Percentiles rank a stretch among this genome's conserved stretches.
These are phyloP conservation scores for Cenopis cana DNA, from an alignment of 2,888 invertebrate genomes.

Conservation along the genomic window DNA sequence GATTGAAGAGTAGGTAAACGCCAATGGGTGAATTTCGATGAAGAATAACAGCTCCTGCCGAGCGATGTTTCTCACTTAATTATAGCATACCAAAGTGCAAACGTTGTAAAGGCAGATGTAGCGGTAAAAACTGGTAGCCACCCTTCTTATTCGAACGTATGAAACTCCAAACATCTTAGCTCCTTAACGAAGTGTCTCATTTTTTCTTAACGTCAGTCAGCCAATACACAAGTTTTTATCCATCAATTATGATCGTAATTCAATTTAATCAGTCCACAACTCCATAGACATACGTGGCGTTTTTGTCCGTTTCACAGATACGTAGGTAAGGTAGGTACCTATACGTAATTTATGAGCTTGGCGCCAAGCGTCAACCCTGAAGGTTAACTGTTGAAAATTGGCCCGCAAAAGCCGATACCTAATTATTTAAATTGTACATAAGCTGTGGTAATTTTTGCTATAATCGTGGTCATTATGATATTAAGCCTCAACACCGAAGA, in stretches of 20 bases:
- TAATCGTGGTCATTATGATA: slow-evolving; percentile 56
- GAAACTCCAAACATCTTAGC: slow-evolving; percentile 52
- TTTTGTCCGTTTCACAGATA: slow-evolving; percentile 36
- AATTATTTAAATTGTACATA: slow-evolving; percentile 47
- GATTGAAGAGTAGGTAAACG: slow-evolving; percentile 42
- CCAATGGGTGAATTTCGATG: slow-evolving; percentile 52
- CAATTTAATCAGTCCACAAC: slow-evolving; percentile 61
- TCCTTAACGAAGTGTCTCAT: slow-evolving; percentile 59
- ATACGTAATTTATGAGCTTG: slow-evolving; percentile 18
- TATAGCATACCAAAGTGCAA: slow-evolving; percentile 67
- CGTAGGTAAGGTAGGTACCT: too few relatives aligned
- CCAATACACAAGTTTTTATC: slow-evolving; percentile 56
- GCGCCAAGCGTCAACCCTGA: slow-evolving; percentile 21
- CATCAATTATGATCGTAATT: slow-evolving; percentile 56
- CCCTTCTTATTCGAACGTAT: slow-evolving; percentile 65
- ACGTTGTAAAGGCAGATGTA: slow-evolving; percentile 64
- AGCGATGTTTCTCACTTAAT: slow-evolving; percentile 74
- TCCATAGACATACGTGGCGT: slow-evolving; percentile 49
- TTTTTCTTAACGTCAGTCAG: slow-evolving; percentile 56
- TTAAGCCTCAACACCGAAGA: slow-evolving; percentile 46
- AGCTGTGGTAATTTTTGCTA: slow-evolving; percentile 52
- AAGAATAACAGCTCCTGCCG: slow-evolving; percentile 62
- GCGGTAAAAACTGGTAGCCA: slow-evolving; percentile 65
- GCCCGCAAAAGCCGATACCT: slow-evolving; percentile 50
- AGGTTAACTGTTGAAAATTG: slow-evolving; percentile 44